Conservation (phyloP, 2,888 invertebrate species). For the Isoperla grammatica region DNA sequence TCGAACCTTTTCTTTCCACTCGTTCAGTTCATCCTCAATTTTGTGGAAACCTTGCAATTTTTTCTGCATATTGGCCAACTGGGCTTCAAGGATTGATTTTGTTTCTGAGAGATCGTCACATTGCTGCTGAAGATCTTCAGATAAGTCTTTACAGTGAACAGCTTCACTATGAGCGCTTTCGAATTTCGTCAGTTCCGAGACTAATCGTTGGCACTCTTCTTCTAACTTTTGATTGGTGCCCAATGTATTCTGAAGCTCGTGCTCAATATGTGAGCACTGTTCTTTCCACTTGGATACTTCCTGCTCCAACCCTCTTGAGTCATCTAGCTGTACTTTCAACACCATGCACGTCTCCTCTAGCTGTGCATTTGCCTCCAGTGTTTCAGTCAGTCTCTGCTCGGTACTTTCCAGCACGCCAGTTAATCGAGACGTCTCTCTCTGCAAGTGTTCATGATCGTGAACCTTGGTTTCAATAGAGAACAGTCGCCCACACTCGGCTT, state of each 20-base stretch:
- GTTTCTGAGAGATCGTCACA: background rate
- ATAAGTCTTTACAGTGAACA: background rate
- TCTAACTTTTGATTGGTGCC: background rate
- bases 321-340: background rate
- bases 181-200: background rate
- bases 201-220: background rate
- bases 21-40: conserved; percentile 21
- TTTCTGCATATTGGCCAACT: background rate
- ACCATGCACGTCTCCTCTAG: background rate
- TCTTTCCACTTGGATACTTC: background rate
- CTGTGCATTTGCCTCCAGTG: background rate
- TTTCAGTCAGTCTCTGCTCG: background rate
- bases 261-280: background rate
- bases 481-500: conserved; percentile 23
- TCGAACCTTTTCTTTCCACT: conserved; percentile 24
- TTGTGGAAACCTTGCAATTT: background rate
- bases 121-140: background rate
- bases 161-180: background rate
- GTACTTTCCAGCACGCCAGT: background rate
- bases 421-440: conserved; percentile 10
- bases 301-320: conserved; percentile 2
- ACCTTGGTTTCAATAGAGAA: conserved; percentile 17
- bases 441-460: conserved; percentile 18
- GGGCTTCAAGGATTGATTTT: background rate
- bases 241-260: conserved; percentile 4